Conservation (phyloP, 2,888 invertebrate species). For the Criorhina ranunculi region DNA sequence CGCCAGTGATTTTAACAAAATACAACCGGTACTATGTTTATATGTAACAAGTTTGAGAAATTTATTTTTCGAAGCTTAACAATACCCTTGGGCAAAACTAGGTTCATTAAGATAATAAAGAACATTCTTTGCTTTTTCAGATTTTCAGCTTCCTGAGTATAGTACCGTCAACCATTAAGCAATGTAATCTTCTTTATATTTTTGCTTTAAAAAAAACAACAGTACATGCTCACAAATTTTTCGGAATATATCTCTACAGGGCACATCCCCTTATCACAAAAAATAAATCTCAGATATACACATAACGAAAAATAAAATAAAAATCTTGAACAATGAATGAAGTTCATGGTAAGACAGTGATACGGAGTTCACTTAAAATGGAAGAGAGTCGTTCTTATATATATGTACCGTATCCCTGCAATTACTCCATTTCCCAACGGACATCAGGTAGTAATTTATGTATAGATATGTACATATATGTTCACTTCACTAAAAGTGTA, state of each 20-base stretch:
- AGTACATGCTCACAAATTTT: neutral
- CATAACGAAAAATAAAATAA: neutral
- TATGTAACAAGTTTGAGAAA: neutral
- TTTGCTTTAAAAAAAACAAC: neutral
- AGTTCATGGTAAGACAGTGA: constrained; percentile 31
- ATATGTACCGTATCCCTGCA: constrained; percentile 5
- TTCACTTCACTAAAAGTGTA: constrained; percentile 17
- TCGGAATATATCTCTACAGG: constrained; percentile 2
- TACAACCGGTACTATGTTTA: no score
- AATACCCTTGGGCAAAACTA: neutral
- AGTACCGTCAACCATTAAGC: neutral
- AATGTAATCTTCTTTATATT: neutral
- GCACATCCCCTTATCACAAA: constrained; percentile 12
- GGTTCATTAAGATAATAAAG: constrained; percentile 13
- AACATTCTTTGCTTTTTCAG: neutral
- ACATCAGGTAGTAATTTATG: constrained; percentile 22
- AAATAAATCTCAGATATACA: neutral
- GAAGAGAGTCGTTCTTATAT: neutral
- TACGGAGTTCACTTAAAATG: constrained; percentile 9
- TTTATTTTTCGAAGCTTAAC: neutral
- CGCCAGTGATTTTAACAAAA: no score
- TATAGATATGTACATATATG: constrained; percentile 3
- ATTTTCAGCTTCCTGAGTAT: neutral
- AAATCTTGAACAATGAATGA: constrained; percentile 18
- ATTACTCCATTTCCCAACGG: constrained; percentile 20